Base-by-base conservation (phyloP, 2,888 invertebrate genomes). In the Phrixothrix hirtus region DNA sequence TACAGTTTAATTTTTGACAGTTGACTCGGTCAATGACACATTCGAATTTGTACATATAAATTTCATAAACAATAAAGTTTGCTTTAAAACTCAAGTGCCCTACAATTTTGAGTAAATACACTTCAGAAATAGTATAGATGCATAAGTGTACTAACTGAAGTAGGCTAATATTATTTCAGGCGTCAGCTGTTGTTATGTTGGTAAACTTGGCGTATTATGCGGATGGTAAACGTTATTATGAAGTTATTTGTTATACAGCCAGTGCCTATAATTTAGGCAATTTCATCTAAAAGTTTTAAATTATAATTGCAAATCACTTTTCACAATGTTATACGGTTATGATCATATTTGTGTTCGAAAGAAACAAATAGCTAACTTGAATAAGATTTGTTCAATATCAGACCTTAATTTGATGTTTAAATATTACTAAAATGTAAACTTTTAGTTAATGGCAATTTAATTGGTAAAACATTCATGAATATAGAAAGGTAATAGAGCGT, bases 161-260 rank as follows among this genome's bases (percentile, higher is more conserved):
- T 36, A 38, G 43, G 45, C 34, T 49, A 58, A 60, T 60, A 57
- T 62, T 60, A 62, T 60, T 59, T 60, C 59, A 62, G 60, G 58
- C 60, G 66, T 64, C 62, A 62, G 63, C 61, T 63, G 64, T 55
- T 60, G 58, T 60, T 62, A 60, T 61, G 50, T 55, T 54, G 55
- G 64, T 59, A 64, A 65, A 62, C 62, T 62, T 60, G 59, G 58
- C 58, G 62, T 62, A 64, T 61, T 59, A 61, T 59, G 60, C 62
- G 55, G 59, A 65, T 63, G 61, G 57, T 60, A 65, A 66, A 68
- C 65, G 63, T 62, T 63, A 62, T 65, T 61, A 61, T 51, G 57
- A 61, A 64, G 63, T 66, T 63, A 63, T 64, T 64, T 62, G 63
- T 62, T 59, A 55, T 57, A 45, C 52, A 55, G 55, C 54, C 51